These are phyloP conservation scores for Lepus americanus DNA, from an alignment of 2,113 vertebrate species.

Conservation along the genomic window DNA sequence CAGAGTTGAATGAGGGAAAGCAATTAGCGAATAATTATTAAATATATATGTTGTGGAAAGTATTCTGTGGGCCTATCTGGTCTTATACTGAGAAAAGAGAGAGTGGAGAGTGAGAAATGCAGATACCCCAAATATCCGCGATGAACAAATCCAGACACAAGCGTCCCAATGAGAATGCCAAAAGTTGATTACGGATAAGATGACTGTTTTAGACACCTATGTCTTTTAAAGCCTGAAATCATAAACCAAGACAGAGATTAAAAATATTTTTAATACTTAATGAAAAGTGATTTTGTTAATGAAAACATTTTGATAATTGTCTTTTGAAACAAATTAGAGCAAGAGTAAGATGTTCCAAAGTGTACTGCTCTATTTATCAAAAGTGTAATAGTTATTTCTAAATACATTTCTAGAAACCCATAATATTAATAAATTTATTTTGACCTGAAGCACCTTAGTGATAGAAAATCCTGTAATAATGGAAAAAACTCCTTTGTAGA, in stretches of 20 bases:
- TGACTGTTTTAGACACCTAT: not conserved
- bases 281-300: not conserved
- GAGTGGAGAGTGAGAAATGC: not conserved
- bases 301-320: not conserved
- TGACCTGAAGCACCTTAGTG: not conserved
- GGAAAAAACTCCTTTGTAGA: not conserved
- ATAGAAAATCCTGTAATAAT: not conserved
- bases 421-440: not conserved
- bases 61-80: not conserved
- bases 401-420: not conserved
- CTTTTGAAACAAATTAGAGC: not conserved
- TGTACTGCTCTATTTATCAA: not conserved
- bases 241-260: not conserved
- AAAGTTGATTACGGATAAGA: not conserved
- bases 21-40: not conserved
- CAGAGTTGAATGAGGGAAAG: not conserved
- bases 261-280: not conserved
- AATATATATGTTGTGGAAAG: too few species aligned
- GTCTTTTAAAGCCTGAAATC: not conserved
- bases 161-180: not conserved
- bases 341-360: not conserved
- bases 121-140: not conserved
- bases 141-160: not conserved
- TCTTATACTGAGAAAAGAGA: not conserved
- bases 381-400: not conserved